Evolutionary conservation across 2,888 invertebrate species (phyloP).

Genomic region (Aphidoletes aphidimyza): DNA sequence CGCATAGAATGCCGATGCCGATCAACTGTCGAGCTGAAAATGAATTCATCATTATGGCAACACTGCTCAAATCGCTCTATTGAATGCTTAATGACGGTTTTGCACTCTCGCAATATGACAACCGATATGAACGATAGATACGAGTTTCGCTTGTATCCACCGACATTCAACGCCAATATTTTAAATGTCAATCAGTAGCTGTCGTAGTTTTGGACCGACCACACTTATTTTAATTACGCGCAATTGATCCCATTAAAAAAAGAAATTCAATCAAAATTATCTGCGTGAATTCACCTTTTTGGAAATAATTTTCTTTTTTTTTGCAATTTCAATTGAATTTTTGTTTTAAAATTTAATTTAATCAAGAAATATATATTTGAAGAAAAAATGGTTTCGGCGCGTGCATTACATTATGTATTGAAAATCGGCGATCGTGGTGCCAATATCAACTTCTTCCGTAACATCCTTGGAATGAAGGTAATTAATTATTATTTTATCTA

Average conservation of each 20-base stretch:
- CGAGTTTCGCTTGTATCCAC: no score
- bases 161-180: no score
- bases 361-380: not conserved
- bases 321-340: no score
- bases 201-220: not conserved
- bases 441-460: slow-evolving; percentile 88
- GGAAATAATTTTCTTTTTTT: not conserved
- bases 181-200: slow-evolving; percentile 53
- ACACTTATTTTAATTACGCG: not conserved
- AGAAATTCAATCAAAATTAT: not conserved
- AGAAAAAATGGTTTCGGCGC: slow-evolving; percentile 68
- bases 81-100: no score
- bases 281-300: not conserved
- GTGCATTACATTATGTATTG: slow-evolving; percentile 95
- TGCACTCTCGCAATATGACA: no score
- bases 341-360: not conserved
- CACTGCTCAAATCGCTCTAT: no score
- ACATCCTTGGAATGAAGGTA: slow-evolving; percentile 95
- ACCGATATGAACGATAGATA: not conserved
- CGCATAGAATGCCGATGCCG: no score
- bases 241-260: no score
- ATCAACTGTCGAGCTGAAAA: no score
- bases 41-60: no score
- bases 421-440: slow-evolving; percentile 90
- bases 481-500: no score